Evolutionary conservation across 2,113 vertebrate genomes (phyloP).

Genomic region (Barnardius zonarius): DNA sequence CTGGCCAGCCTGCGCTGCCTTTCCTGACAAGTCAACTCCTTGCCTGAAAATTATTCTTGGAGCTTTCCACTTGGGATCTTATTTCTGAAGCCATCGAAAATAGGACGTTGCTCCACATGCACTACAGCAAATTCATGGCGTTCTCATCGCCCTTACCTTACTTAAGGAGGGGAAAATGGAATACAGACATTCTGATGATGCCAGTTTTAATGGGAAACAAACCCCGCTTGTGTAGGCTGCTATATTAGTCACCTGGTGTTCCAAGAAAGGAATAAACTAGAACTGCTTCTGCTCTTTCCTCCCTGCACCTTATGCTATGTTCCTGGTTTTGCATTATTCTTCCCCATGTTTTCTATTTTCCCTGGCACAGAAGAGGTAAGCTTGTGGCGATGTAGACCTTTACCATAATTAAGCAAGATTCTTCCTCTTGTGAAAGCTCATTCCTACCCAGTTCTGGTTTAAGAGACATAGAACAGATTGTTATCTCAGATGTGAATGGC

Average conservation of each 20-base stretch:
- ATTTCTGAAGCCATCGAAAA: not conserved
- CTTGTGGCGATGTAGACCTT: not conserved
- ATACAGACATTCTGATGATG: not conserved
- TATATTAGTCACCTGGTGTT: not conserved
- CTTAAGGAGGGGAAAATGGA: not conserved
- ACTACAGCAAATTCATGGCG: not conserved
- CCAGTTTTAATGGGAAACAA: not conserved
- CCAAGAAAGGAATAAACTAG: not conserved
- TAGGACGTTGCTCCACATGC: constrained; percentile 1
- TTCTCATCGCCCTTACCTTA: not conserved
- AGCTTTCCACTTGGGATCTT: not conserved
- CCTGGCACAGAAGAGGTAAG: not conserved
- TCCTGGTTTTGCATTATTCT: not conserved
- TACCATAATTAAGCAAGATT: not conserved
- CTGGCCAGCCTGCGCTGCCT: not conserved
- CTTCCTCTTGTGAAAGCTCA: not conserved
- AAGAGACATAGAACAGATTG: not conserved
- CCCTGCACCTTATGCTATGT: not conserved
- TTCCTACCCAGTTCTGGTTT: not conserved
- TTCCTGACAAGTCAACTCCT: not conserved
- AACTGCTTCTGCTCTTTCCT: not conserved
- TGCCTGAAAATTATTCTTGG: constrained; percentile 6
- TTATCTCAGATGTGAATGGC: not conserved
- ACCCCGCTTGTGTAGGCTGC: not conserved
- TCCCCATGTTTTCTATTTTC: not conserved